Base-by-base conservation (phyloP, 2,888 invertebrate species). In the Ophioninae sp. region DNA sequence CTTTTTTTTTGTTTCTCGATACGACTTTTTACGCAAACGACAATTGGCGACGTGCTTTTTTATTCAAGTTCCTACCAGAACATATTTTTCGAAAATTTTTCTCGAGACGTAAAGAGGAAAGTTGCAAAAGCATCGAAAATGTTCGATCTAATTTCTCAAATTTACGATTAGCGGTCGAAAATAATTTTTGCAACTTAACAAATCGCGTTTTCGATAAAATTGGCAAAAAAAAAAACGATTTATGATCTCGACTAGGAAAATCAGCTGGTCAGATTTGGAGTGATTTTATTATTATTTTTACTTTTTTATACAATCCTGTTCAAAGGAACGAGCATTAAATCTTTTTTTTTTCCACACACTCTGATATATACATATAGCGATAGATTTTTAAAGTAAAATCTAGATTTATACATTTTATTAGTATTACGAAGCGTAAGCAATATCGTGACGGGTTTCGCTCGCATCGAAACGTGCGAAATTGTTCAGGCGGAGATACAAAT, bases 351-450 rank as follows among this genome's bases (percentile, higher is more conserved):
- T 10, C 51, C 17, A 13, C 13, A 51, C 51, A 51, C 17, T 17
- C 51, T 51, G 6, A 51, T 37, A 71, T 37, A 64, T 37, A 22
- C 51, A 65, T 23, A 75, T 39, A 80, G 75, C 77, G 58, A 85
- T 89, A 90, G 88, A 89, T 89, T 90, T 90, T 88, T 87, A 84
- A 89, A 87, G 88, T 87, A 87, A 89, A 89, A 88, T 90, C 87
- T 91, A 91, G 89, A 91, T 91, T 91, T 90, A 83, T 90, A 90
- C 85, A 86, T 72, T 73, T 67, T 73, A 67, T 59, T 86, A 86
- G 83, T 86, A 86, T 85, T 86, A 86, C 73, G 69, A 82, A 61
- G 74, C 72, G 39, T 65, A 63, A 83, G 68, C 69, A 82, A 84
- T 79, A 63, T 64, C 74, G 79, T 61, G 73, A 64, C 77, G 83